Percentiles rank a stretch among this genome's conserved stretches.
Conservation (phyloP, 2,797 vertebrate genomes). For the Agapornis canus region DNA sequence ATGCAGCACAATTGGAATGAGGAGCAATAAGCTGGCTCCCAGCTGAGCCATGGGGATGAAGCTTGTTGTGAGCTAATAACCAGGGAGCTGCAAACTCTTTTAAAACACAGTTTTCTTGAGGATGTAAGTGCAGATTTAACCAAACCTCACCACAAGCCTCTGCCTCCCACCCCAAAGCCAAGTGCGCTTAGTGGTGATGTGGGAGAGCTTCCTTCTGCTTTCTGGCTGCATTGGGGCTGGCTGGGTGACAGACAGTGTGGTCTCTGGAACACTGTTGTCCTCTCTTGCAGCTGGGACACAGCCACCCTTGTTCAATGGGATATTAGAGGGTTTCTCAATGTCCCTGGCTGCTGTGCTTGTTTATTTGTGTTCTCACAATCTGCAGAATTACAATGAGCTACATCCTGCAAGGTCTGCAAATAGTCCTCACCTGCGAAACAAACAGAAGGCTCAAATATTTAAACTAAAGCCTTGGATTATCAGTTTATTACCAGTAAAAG, state of each 20-base stretch:
- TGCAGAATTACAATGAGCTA: neutral
- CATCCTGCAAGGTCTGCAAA: conserved; percentile 58
- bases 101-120: neutral
- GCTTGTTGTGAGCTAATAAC: neutral
- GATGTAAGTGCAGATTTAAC: neutral
- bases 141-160: neutral
- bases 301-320: neutral
- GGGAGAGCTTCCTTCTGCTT: neutral
- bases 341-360: neutral
- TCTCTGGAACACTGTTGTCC: neutral
- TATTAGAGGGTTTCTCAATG: neutral
- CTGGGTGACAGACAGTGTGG: neutral
- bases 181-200: neutral
- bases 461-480: conserved; percentile 17
- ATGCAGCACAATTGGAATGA: accelerated
- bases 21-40: neutral
- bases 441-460: conserved; percentile 69
- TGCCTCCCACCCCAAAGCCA: neutral
- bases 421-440: conserved; percentile 60
- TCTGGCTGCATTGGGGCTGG: neutral
- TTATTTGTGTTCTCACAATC: conserved; percentile 31
- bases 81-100: neutral
- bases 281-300: neutral
- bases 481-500: conserved; percentile 1
- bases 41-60: neutral